Evolutionary conservation across 2,888 invertebrate species (phyloP).

Genomic region (Macrosiphum euphorbiae): DNA sequence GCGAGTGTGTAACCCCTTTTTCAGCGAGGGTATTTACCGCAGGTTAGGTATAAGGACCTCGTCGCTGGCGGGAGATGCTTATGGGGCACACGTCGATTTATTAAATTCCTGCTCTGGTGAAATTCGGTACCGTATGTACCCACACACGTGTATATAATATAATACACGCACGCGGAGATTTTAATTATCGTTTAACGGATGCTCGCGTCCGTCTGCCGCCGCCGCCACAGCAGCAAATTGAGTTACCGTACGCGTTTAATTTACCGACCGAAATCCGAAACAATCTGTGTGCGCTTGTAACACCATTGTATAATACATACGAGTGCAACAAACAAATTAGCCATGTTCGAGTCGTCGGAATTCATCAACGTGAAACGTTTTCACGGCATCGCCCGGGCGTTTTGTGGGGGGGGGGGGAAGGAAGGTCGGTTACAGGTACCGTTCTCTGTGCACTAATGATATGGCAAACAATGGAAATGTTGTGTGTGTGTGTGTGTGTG

Average conservation of each 20-base stretch:
- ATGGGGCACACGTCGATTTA: not conserved
- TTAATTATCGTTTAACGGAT: conserved; percentile 2
- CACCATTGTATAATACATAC: not conserved
- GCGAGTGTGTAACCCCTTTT: not conserved
- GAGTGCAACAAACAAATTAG: conserved; percentile 13
- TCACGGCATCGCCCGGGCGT: not conserved
- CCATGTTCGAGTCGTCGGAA: not conserved
- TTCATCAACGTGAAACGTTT: not conserved
- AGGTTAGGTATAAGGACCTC: not conserved
- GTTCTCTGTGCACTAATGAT: not conserved
- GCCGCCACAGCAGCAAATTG: not conserved
- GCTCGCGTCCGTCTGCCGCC: not conserved
- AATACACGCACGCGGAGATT: not conserved
- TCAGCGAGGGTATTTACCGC: not conserved
- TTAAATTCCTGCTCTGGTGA: not conserved
- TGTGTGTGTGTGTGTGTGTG: not conserved
- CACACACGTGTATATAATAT: too few species aligned
- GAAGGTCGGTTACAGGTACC: not conserved
- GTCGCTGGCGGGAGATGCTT: not conserved
- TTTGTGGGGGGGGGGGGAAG: fast-evolving
- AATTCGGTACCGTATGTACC: not conserved
- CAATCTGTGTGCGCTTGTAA: not conserved
- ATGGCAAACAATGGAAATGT: not conserved
- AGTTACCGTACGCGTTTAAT: conserved; percentile 15
- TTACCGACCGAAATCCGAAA: conserved; percentile 27